phyloP scores from a whole-genome alignment of 2,113 vertebrate species.

The Eurystomus gularis region DNA sequence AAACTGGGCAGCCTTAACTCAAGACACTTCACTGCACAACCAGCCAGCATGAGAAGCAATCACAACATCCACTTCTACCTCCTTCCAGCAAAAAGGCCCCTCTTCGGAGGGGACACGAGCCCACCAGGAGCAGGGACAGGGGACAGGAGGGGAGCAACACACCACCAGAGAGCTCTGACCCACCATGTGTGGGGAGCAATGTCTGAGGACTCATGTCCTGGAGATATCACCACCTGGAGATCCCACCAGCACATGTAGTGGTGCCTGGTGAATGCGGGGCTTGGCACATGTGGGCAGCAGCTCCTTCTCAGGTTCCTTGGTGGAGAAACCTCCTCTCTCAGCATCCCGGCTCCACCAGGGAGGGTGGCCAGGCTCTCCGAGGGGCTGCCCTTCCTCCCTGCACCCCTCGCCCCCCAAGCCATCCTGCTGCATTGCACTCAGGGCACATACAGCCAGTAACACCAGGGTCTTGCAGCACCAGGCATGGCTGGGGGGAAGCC shows the following conservation, averaged over 20 bases:
- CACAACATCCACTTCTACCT: neutral
- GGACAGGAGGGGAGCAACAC: neutral
- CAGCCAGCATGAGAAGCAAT: accelerated
- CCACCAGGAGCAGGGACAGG: neutral
- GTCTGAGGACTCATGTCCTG: neutral
- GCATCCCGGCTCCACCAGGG: neutral
- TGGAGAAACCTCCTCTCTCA: neutral
- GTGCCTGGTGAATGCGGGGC: accelerated
- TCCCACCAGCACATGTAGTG: too few species aligned
- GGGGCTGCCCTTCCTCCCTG: neutral
- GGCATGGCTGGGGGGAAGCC: neutral
- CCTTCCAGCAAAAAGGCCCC: neutral
- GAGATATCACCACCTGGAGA: too few species aligned
- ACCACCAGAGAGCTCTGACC: neutral
- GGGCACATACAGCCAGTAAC: accelerated
- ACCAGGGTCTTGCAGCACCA: accelerated
- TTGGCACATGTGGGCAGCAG: accelerated
- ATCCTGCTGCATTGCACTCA: accelerated
- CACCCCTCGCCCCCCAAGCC: accelerated
- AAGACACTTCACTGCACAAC: accelerated
- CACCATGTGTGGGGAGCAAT: accelerated
- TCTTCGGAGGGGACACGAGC: neutral
- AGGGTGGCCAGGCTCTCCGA: neutral
- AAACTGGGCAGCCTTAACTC: neutral
- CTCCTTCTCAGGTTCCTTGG: neutral